Conservation (phyloP, 1,140 invertebrate species). For the Eumeta japonica region DNA sequence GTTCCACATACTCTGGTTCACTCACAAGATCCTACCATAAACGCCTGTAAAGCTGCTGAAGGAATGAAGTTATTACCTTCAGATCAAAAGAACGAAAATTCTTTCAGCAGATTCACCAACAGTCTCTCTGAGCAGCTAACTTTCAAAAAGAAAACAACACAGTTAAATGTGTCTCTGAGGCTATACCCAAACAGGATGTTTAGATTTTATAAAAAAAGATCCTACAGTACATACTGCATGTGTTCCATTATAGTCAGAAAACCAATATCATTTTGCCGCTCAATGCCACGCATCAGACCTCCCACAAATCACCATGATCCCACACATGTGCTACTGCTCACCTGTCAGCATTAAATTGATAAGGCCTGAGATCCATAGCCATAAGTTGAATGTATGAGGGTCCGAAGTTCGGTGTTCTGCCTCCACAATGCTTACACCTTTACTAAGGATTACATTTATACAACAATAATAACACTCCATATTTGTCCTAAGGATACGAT, state of each 20-base stretch:
- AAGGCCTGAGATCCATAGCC: constrained; percentile 90
- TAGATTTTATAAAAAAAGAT: constrained; percentile 90
- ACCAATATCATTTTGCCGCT: constrained; percentile 82
- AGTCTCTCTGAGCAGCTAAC: constrained; percentile 83
- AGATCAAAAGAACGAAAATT: constrained; percentile 85
- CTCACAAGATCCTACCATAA: constrained; percentile 79
- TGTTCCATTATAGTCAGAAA: constrained; percentile 91
- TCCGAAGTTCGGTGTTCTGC: constrained; percentile 83
- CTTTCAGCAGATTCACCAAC: constrained; percentile 79
- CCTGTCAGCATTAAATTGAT: constrained; percentile 94
- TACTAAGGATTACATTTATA: constrained; percentile 90
- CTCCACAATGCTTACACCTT: constrained; percentile 77
- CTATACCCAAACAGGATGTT: constrained; percentile 87
- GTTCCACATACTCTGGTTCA: constrained; percentile 86
- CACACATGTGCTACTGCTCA: constrained; percentile 90
- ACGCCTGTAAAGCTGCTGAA: constrained; percentile 75
- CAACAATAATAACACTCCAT: constrained; percentile 84
- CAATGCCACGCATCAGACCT: constrained; percentile 82
- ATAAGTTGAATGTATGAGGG: constrained; percentile 87
- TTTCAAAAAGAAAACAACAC: constrained; percentile 84
- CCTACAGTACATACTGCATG: constrained; percentile 93
- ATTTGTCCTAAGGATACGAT: constrained; percentile 74
- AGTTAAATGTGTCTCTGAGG: constrained; percentile 80
- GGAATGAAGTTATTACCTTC: constrained; percentile 92
- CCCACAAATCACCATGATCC: constrained; percentile 91